Evolutionary conservation across 1,140 invertebrate genomes (phyloP), one percentile per base, ranked within the genome.

Genomic region (Amphibalanus amphitrite): DNA sequence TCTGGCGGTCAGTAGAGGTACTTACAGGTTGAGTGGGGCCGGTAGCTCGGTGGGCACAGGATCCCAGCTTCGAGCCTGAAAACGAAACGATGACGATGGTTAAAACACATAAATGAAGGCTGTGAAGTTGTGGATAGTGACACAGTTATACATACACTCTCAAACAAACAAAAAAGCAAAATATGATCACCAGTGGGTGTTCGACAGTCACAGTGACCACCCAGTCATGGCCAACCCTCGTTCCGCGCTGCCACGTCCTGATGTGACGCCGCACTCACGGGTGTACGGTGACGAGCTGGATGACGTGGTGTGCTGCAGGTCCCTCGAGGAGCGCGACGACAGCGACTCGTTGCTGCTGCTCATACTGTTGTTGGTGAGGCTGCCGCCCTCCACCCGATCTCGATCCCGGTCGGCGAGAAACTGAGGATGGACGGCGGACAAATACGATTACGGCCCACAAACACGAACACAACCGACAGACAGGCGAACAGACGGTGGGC

Each of bases 291-390:
- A 59, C 47, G 47, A 59, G 47, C 47, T 59, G 47, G 47, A 59
- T 20, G 47, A 59, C 47, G 47, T 59, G 13, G 47, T 59, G 13
- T 13, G 47, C 10, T 59, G 69, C 47, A 73, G 67, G 64, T 75
- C 75, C 29, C 75, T 68, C 28, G 75, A 76, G 25, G 75, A 76
- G 59, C 75, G 72, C 17, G 75, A 76, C 20, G 74, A 76, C 59
- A 76, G 69, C n/a, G 75, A 76, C 73, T 76, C 75, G 65, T 73
- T 73, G 23, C 74, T 74, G 33, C 75, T 76, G 69, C 75, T 76
- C 47, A 59, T 59, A 20, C 47, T 59, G 47, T 59, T 59, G 47
- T 59, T 59, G 47, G 47, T 59, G 13, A 59, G 47, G 47, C 47
- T 59, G 47, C 47, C 47, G 20, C 47, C 47, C 47, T 59, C 47